phyloP scores from a whole-genome alignment of 2,797 vertebrate species.

The Adelosebastes latens region DNA sequence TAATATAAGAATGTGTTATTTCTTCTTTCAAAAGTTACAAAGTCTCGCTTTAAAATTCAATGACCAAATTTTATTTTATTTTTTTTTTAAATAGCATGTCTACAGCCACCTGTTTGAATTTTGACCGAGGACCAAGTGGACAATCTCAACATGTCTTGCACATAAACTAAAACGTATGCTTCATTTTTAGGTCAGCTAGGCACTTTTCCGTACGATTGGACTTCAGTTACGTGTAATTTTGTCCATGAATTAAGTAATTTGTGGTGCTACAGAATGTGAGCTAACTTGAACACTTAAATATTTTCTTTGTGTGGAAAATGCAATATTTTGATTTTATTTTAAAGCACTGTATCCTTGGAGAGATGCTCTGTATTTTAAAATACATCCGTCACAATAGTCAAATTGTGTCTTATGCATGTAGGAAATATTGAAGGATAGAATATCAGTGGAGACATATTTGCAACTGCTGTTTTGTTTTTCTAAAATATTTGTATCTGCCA shows the following conservation, averaged over 20 bases:
- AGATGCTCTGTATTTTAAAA: constrained; percentile 28
- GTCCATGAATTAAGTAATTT: constrained; percentile 45
- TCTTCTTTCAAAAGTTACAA: background rate
- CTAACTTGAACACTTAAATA: constrained; percentile 69
- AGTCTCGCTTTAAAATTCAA: background rate
- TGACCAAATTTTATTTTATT: background rate
- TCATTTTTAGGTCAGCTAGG: background rate
- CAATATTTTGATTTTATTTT: constrained; percentile 26
- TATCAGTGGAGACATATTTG: constrained; percentile 41
- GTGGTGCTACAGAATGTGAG: constrained; percentile 72
- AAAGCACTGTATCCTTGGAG: constrained; percentile 5
- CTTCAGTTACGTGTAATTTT: constrained; percentile 13
- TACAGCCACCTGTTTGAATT: background rate
- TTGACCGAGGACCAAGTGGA: constrained; percentile 14
- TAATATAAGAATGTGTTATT: background rate
- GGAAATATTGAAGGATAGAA: constrained; percentile 46
- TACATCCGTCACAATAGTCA: constrained; percentile 3
- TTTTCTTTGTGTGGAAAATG: constrained; percentile 50
- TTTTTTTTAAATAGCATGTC: background rate
- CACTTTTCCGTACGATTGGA: constrained; percentile 33
- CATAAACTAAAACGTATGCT: constrained; percentile 38
- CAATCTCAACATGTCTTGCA: constrained; percentile 55
- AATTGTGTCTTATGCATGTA: constrained; percentile 1
- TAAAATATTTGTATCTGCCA: constrained; percentile 14
- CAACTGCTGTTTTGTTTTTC: constrained; percentile 63